Percentiles rank a stretch among this genome's conserved stretches.
Evolutionary conservation across 2,113 vertebrate genomes (phyloP).

Genomic region (Siniperca chuatsi): DNA sequence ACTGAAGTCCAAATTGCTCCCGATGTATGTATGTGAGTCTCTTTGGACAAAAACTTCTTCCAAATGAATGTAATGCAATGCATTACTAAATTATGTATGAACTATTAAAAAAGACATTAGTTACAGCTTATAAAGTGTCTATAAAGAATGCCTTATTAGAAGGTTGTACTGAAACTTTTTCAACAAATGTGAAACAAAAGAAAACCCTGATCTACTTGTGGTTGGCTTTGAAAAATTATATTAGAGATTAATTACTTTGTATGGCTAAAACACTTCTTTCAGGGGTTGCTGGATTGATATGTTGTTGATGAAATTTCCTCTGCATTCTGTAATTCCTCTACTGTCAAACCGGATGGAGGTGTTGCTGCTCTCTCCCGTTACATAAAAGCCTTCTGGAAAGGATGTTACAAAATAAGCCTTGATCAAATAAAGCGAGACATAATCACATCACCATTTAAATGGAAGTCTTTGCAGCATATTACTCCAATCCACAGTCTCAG

Average conservation of each 20-base stretch:
- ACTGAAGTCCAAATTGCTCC: background rate
- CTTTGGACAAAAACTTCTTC: background rate
- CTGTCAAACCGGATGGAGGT: slow-evolving; percentile 20
- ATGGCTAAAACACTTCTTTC: background rate
- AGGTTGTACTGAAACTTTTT: background rate
- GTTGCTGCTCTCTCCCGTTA: slow-evolving; percentile 23
- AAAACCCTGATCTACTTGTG: background rate
- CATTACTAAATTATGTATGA: background rate
- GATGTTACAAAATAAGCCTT: slow-evolving; percentile 55
- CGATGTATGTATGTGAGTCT: background rate
- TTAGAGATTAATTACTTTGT: background rate
- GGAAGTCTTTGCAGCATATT: slow-evolving; percentile 40
- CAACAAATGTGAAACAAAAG: background rate
- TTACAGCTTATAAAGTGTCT: background rate
- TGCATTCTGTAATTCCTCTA: slow-evolving; percentile 9
- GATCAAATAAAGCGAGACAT: slow-evolving; percentile 50
- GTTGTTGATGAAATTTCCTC: slow-evolving; percentile 32
- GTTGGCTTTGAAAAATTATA: background rate
- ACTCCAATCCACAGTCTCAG: slow-evolving; percentile 9
- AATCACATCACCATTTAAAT: slow-evolving; percentile 58
- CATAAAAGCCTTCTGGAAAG: slow-evolving; percentile 46
- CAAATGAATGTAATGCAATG: background rate
- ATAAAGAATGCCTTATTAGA: background rate
- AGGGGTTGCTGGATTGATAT: background rate
- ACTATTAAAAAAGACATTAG: background rate